phyloP scores from a whole-genome alignment of 2,113 vertebrate species.

The Neolamprologus cancellatus region DNA sequence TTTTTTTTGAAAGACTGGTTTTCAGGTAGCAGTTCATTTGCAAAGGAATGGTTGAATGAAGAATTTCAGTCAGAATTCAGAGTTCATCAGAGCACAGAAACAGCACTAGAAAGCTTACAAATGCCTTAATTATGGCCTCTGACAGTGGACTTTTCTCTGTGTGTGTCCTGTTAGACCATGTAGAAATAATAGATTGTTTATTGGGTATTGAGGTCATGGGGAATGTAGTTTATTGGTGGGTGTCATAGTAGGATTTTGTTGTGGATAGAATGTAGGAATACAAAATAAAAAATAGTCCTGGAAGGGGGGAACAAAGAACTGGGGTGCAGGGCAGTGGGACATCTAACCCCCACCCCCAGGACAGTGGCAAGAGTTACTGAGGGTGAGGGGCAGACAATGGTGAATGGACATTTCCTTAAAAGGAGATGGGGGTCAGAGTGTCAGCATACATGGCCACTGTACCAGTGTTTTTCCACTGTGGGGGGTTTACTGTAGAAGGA shows the following conservation, averaged over 20 bases:
- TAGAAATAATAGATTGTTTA: too few species aligned
- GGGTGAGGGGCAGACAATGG: neutral
- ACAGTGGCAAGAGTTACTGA: neutral
- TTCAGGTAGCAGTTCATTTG: neutral
- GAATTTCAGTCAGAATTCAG: neutral
- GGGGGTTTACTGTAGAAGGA: neutral
- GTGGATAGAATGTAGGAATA: neutral
- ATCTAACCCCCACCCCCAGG: neutral
- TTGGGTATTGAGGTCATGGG: too few species aligned
- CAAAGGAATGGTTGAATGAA: neutral
- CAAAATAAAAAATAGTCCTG: neutral
- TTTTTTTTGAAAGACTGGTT: neutral
- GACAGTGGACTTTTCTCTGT: neutral
- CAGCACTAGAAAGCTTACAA: neutral
- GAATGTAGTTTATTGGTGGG: too few species aligned
- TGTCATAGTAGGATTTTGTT: neutral
- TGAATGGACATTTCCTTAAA: neutral
- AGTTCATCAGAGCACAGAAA: neutral
- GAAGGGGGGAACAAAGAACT: neutral
- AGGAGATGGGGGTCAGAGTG: neutral
- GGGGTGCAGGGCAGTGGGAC: neutral
- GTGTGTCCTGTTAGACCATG: neutral
- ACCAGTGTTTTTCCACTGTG: neutral
- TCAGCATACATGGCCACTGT: neutral
- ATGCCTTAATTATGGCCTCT: neutral